Percentiles rank a stretch among this genome's conserved stretches.
phyloP scores from a whole-genome alignment of 2,113 vertebrate species.

The Rhinopomastus cyanomelas region DNA sequence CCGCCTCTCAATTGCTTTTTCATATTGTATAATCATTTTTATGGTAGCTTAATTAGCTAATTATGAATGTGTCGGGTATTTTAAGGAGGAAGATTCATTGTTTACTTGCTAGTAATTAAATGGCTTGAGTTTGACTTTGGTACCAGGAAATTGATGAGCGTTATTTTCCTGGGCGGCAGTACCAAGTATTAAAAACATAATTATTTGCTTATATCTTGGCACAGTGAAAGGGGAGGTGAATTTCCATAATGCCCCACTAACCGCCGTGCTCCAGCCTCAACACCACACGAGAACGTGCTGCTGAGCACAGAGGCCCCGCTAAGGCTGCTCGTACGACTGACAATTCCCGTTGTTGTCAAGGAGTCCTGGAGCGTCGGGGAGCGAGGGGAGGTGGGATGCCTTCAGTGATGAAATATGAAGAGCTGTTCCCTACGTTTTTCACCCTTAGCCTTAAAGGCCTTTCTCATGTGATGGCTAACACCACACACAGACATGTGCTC shows the following conservation, averaged over 20 bases:
- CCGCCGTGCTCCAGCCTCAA: neutral
- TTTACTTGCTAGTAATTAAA: constrained; percentile 64
- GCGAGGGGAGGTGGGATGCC: neutral
- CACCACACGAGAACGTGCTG: neutral
- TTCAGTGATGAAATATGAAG: neutral
- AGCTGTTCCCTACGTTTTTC: neutral
- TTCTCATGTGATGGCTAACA: neutral
- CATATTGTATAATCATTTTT: constrained; percentile 58
- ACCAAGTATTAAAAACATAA: constrained; percentile 55
- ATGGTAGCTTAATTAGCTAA: constrained; percentile 64
- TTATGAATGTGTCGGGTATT: constrained; percentile 47
- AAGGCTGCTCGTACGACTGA: neutral
- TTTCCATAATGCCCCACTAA: neutral
- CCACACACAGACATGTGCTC: fast-evolving
- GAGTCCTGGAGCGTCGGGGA: neutral
- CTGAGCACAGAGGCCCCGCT: neutral
- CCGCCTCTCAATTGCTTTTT: neutral
- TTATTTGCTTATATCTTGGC: constrained; percentile 51
- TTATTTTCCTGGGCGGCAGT: constrained; percentile 34
- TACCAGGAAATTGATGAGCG: constrained; percentile 34
- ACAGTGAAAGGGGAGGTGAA: constrained; percentile 6
- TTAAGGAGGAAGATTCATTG: constrained; percentile 53
- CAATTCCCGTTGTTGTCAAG: neutral
- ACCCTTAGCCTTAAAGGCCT: neutral
- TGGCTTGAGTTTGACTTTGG: constrained; percentile 47